Evolutionary conservation across 2,797 vertebrate species (phyloP).

Genomic region (Lacerta agilis): DNA sequence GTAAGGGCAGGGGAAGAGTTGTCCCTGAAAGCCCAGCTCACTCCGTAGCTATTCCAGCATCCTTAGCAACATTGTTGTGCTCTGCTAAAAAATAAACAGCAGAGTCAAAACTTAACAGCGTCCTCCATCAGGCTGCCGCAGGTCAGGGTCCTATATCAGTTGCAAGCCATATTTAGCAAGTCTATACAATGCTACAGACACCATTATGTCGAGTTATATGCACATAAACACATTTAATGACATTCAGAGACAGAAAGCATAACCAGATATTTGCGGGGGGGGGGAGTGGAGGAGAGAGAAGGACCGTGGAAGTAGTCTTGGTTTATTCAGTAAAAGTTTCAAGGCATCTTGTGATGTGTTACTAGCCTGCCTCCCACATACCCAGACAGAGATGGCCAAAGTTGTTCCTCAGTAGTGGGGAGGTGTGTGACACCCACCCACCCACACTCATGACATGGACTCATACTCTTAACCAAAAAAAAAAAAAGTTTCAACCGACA

Average conservation of each 20-base stretch:
- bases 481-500: background rate
- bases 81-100: conserved; percentile 13
- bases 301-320: background rate
- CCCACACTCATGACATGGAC: background rate
- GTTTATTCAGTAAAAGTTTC: background rate
- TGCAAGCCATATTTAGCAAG: conserved; percentile 31
- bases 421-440: background rate
- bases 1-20: background rate
- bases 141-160: background rate
- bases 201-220: conserved; percentile 13
- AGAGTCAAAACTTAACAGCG: background rate
- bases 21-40: background rate
- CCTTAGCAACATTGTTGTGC: background rate
- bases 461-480: background rate
- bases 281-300: background rate
- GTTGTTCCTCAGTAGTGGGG: background rate
- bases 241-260: background rate
- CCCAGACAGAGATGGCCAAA: background rate
- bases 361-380: background rate
- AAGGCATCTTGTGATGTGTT: conserved; percentile 28
- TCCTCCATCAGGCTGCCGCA: conserved; percentile 5
- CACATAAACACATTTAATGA: conserved; percentile 11
- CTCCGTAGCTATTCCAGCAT: background rate
- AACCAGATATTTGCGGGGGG: background rate
- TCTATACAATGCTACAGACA: background rate